These are phyloP conservation scores for Tinamus major DNA, from an alignment of 2,797 vertebrate species.

Conservation along the genomic window DNA sequence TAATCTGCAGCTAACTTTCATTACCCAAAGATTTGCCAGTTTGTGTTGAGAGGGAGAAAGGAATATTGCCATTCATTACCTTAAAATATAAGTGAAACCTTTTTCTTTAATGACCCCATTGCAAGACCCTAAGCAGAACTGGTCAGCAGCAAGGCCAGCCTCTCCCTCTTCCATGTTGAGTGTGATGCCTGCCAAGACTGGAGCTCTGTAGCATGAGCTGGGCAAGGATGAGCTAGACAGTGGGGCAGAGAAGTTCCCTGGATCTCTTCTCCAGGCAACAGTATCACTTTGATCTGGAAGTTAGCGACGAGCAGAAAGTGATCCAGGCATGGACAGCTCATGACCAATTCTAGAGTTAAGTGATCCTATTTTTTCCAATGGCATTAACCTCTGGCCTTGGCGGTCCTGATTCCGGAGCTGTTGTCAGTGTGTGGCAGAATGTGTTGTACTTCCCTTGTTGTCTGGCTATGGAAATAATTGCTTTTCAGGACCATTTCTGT, in stretches of 20 bases:
- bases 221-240: not conserved
- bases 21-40: not conserved
- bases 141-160: not conserved
- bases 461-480: not conserved
- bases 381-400: not conserved
- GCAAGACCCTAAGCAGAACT: not conserved
- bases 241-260: not conserved
- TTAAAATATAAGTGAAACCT: not conserved
- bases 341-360: not conserved
- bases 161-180: not conserved
- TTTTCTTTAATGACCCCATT: not conserved
- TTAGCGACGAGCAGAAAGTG: not conserved
- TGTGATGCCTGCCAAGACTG: rapidly evolving
- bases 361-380: not conserved
- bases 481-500: not conserved
- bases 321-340: not conserved
- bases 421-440: not conserved
- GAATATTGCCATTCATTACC: not conserved
- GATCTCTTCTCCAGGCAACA: not conserved
- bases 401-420: not conserved
- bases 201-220: rapidly evolving
- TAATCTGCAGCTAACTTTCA: not conserved
- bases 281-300: not conserved
- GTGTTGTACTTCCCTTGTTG: not conserved
- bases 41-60: not conserved